Percentiles rank a stretch among this genome's conserved stretches.
Evolutionary conservation across 2,888 invertebrate species (phyloP).

Genomic region (Ypsolopha sequella): DNA sequence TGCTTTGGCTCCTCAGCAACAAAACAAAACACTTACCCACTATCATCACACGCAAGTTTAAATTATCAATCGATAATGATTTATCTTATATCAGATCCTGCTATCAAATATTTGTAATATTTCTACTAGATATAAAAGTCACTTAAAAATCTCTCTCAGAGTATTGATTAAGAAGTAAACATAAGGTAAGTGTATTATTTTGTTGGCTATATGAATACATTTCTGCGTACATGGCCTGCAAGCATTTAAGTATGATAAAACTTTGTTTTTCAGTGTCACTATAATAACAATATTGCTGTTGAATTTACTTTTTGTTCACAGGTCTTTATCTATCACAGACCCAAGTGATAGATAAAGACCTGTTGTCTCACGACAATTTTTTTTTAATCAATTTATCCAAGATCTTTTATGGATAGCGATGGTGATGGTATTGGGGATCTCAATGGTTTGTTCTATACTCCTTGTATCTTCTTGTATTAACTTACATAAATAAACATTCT

Average conservation of each 20-base stretch:
- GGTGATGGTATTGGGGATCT: constrained; percentile 80
- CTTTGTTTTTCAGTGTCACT: constrained; percentile 6
- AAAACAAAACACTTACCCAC: too few species aligned
- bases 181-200: not conserved
- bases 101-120: not conserved
- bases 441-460: constrained; percentile 39
- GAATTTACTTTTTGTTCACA: constrained; percentile 25
- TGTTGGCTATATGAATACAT: too few species aligned
- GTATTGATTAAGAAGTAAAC: not conserved
- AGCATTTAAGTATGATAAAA: too few species aligned
- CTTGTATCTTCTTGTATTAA: not conserved
- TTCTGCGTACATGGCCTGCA: too few species aligned
- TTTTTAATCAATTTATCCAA: constrained; percentile 85
- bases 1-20: too few species aligned
- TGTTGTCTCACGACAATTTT: constrained; percentile 84
- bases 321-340: constrained; percentile 24
- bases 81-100: not conserved
- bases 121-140: not conserved
- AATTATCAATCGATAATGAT: not conserved
- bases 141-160: not conserved
- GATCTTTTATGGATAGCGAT: constrained; percentile 84
- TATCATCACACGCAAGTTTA: too few species aligned
- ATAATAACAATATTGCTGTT: constrained; percentile 18
- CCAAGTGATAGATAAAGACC: constrained; percentile 19
- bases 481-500: not conserved